These are phyloP conservation scores for Hermatobates lingyangjiaoensis DNA, from an alignment of 1,140 invertebrate genomes.

Conservation along the genomic window DNA sequence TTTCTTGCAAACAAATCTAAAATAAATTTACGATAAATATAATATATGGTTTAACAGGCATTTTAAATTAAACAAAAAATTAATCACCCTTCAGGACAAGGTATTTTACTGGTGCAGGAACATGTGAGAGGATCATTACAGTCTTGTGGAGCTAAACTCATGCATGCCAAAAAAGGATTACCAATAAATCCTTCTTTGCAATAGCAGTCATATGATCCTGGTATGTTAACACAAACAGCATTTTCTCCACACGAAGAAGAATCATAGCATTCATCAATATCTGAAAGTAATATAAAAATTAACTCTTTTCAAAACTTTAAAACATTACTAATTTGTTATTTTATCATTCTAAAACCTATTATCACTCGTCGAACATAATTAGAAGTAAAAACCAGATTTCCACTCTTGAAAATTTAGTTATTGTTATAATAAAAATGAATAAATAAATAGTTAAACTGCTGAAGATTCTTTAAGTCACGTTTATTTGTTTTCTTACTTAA, in stretches of 20 bases:
- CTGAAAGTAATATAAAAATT: constrained; percentile 19
- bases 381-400: too few relatives aligned
- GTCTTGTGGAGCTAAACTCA: constrained; percentile 38
- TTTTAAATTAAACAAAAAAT: not conserved
- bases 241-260: constrained; percentile 62
- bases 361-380: too few relatives aligned
- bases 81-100: constrained; percentile 45
- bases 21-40: constrained; percentile 8
- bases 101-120: constrained; percentile 40
- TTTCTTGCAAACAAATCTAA: constrained; percentile 39
- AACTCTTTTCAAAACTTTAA: not conserved
- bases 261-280: constrained; percentile 70
- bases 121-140: constrained; percentile 48
- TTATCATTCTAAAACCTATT: too few relatives aligned
- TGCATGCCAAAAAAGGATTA: constrained; percentile 66
- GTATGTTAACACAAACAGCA: constrained; percentile 72
- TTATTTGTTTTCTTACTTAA: too few relatives aligned
- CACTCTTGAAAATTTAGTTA: not conserved
- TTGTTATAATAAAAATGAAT: not conserved
- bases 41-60: not conserved
- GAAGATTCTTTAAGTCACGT: too few relatives aligned
- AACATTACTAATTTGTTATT: too few relatives aligned
- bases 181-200: constrained; percentile 63
- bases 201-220: constrained; percentile 68
- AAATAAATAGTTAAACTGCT: too few relatives aligned